Conservation (phyloP, 2,113 vertebrate species). For the Ascaphus truei region DNA sequence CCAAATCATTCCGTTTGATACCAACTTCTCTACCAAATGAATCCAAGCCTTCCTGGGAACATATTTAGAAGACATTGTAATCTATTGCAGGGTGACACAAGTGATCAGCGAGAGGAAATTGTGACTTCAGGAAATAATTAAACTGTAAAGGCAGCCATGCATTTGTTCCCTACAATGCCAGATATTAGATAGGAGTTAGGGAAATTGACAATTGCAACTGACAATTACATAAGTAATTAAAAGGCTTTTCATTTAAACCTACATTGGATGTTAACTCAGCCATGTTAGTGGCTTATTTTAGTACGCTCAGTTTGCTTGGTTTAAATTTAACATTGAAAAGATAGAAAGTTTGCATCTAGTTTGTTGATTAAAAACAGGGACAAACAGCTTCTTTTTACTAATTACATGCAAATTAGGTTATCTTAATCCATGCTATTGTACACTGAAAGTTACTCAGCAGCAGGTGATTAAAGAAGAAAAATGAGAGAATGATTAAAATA, state of each 20-base stretch:
- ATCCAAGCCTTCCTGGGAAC: neutral
- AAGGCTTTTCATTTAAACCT: conserved; percentile 25
- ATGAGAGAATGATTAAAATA: too few species aligned
- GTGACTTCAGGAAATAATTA: conserved; percentile 32
- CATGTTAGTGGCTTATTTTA: conserved; percentile 18
- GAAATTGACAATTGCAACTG: conserved; percentile 28
- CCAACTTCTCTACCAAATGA: neutral
- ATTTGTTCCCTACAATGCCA: conserved; percentile 20
- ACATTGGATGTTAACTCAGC: conserved; percentile 31
- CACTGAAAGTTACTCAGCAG: too few species aligned
- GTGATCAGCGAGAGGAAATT: conserved; percentile 30
- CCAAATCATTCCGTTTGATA: neutral
- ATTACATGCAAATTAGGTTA: too few species aligned
- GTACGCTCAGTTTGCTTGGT: conserved; percentile 2
- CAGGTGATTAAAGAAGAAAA: too few species aligned
- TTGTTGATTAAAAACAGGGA: conserved; percentile 20
- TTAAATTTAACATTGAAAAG: neutral
- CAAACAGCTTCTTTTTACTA: conserved; percentile 1
- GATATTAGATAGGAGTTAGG: conserved; percentile 29
- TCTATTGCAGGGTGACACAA: conserved; percentile 10
- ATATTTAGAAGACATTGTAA: neutral
- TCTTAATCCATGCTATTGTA: too few species aligned
- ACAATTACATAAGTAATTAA: conserved; percentile 37
- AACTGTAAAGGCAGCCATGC: conserved; percentile 24
- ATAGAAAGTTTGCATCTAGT: too few species aligned